Conservation (phyloP, 2,113 vertebrate species). For the Phocoena phocoena region DNA sequence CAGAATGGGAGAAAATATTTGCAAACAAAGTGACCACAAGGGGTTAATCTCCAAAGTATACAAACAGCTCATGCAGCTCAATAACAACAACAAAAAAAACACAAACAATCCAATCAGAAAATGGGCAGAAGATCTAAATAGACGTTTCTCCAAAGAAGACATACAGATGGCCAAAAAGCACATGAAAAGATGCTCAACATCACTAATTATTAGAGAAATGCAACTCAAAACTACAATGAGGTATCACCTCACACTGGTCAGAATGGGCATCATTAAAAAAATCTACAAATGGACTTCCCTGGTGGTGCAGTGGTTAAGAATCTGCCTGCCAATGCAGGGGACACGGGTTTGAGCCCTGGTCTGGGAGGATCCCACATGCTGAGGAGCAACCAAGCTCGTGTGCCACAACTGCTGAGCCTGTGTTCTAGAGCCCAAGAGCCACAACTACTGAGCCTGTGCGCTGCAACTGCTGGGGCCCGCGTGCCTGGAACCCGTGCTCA, state of each 20-base stretch:
- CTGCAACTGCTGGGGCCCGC: no score
- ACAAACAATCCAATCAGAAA: not conserved
- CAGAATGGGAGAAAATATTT: not conserved
- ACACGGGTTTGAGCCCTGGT: no score
- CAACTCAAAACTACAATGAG: not conserved
- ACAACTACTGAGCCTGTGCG: no score
- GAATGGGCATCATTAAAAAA: not conserved
- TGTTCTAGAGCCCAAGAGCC: no score
- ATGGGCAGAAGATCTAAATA: not conserved
- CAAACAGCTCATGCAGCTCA: not conserved
- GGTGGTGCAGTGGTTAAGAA: no score
- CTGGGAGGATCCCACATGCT: no score
- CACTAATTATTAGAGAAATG: not conserved
- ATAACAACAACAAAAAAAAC: not conserved
- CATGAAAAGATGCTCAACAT: no score
- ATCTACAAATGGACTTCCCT: no score
- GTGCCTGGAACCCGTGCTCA: no score
- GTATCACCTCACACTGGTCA: not conserved
- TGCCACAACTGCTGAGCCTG: no score
- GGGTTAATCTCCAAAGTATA: not conserved
- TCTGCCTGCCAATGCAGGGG: no score
- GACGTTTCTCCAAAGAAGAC: not conserved
- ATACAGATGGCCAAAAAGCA: not conserved
- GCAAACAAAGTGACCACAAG: not conserved
- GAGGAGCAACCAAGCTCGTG: no score